phyloP scores from a whole-genome alignment of 2,797 vertebrate species.

The Lycodopsis pacificus region DNA sequence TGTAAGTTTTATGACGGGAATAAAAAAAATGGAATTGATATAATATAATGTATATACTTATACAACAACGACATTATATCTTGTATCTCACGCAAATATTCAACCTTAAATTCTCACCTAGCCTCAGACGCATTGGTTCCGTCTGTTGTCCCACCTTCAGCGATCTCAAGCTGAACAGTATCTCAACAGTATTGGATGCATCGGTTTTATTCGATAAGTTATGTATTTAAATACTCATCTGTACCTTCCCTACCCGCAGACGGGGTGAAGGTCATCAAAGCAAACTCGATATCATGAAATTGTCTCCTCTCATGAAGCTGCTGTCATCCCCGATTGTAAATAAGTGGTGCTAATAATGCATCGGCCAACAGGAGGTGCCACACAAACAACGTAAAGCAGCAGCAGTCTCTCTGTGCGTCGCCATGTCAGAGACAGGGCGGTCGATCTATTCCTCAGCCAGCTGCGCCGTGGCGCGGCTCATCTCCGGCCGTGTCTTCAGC shows the following conservation, averaged over 20 bases:
- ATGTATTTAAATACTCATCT: neutral
- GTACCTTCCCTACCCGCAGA: slow-evolving; percentile 3
- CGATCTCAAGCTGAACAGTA: neutral
- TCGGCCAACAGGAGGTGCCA: slow-evolving; percentile 79
- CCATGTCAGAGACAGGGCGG: slow-evolving; percentile 56
- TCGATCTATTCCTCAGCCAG: slow-evolving; percentile 79
- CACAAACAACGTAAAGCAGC: slow-evolving; percentile 61
- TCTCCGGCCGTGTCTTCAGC: slow-evolving; percentile 74
- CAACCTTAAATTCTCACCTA: neutral
- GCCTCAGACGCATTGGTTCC: neutral
- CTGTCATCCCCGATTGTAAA: slow-evolving; percentile 38
- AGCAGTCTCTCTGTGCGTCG: slow-evolving; percentile 45
- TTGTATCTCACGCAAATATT: neutral
- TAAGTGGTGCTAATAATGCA: slow-evolving; percentile 63
- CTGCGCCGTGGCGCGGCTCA: slow-evolving; percentile 76
- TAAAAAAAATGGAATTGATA: neutral
- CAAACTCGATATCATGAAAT: slow-evolving; percentile 13
- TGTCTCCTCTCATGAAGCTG: slow-evolving; percentile 21
- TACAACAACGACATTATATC: neutral
- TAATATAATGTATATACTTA: no score
- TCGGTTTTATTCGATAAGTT: neutral
- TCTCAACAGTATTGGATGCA: neutral
- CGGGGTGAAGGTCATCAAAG: slow-evolving; percentile 1
- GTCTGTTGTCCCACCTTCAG: neutral
- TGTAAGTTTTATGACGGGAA: neutral